Conservation (phyloP, 2,888 invertebrate species). For the Drosophila monieri region DNA sequence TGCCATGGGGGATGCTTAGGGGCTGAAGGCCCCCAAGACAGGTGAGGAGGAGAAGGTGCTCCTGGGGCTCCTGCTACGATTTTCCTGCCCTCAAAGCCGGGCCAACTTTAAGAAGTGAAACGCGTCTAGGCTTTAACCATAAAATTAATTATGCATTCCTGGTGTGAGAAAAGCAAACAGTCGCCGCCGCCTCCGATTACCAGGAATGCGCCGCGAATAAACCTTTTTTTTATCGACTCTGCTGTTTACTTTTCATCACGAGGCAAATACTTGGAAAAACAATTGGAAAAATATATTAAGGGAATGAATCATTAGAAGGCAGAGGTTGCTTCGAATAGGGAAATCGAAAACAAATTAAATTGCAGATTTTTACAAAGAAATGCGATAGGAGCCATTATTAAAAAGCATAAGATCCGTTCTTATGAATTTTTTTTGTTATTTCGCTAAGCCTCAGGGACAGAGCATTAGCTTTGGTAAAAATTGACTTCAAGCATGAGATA, state of each 20-base stretch:
- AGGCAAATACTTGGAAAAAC: conserved; percentile 27
- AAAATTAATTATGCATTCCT: conserved; percentile 36
- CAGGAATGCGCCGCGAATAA: conserved; percentile 4
- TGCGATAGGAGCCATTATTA: background rate
- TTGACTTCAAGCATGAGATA: background rate
- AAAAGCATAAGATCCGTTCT: background rate
- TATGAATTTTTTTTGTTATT: background rate
- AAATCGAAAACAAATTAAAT: conserved; percentile 20
- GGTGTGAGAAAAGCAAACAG: conserved; percentile 17
- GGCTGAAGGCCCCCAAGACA: background rate
- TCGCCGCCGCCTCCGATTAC: conserved; percentile 25
- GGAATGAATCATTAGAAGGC: background rate
- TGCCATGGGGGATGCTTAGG: conserved; percentile 14
- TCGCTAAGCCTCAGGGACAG: background rate
- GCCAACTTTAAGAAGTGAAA: conserved; percentile 20
- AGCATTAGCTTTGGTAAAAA: conserved; percentile 3
- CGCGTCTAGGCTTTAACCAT: conserved; percentile 12
- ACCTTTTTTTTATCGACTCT: conserved; percentile 18
- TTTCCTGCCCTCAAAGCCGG: background rate
- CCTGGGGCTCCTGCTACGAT: background rate
- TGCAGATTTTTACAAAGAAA: conserved; percentile 1
- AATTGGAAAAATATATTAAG: conserved; percentile 27
- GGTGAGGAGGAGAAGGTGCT: background rate
- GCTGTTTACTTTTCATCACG: conserved; percentile 30
- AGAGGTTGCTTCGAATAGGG: background rate